These are phyloP conservation scores for Heterotis niloticus DNA, from an alignment of 2,113 vertebrate species.

Conservation along the genomic window DNA sequence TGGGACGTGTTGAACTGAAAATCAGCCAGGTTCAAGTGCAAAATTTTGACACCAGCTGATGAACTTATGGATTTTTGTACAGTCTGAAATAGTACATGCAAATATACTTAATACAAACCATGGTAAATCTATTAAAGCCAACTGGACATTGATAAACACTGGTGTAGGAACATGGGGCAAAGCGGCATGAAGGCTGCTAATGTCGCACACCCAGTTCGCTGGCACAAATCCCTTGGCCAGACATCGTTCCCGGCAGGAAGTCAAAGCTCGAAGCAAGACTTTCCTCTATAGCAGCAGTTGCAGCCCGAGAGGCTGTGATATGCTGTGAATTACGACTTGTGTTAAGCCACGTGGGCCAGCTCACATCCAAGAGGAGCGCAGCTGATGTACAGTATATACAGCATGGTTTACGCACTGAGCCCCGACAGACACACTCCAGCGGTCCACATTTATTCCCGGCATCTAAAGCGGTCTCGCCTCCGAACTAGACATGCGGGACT, in stretches of 20 bases:
- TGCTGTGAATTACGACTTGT: constrained; percentile 26
- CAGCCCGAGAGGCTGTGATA: background rate
- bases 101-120: too few relatives aligned
- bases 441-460: background rate
- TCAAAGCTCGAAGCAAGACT: too few relatives aligned
- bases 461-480: background rate
- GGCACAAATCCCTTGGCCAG: background rate
- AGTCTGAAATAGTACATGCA: background rate
- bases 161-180: background rate
- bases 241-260: background rate
- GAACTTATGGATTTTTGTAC: too few relatives aligned
- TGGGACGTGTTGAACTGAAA: too few relatives aligned
- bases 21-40: too few relatives aligned
- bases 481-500: background rate
- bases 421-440: constrained; percentile 14
- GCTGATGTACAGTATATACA: constrained; percentile 47
- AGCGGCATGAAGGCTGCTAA: background rate
- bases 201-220: background rate
- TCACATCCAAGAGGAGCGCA: constrained; percentile 35
- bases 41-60: too few relatives aligned
- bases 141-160: too few relatives aligned
- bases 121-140: too few relatives aligned
- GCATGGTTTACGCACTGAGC: constrained; percentile 40
- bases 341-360: constrained; percentile 31
- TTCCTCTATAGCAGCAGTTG: too few relatives aligned